These are phyloP conservation scores for Argopecten irradians DNA, from an alignment of 1,140 invertebrate genomes.

Conservation along the genomic window DNA sequence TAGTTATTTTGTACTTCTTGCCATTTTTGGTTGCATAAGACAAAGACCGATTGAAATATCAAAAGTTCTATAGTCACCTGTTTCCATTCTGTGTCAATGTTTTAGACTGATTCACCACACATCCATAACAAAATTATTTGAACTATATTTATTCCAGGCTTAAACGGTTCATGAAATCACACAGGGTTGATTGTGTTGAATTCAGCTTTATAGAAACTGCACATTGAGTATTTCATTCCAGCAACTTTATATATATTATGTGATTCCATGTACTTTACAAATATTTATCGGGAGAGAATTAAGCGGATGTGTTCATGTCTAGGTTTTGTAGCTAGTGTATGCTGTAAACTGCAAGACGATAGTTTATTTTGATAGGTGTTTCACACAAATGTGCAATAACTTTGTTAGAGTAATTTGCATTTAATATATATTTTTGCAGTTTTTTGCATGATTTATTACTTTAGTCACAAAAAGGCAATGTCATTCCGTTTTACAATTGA, in stretches of 20 bases:
- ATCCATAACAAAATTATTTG: too few species aligned
- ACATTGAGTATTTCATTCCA: background rate
- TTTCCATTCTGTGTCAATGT: background rate
- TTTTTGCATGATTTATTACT: background rate
- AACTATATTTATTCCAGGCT: too few species aligned
- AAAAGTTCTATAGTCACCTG: background rate
- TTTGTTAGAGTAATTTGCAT: background rate
- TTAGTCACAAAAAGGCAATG: constrained; percentile 20
- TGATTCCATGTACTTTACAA: too few species aligned
- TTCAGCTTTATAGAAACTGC: background rate
- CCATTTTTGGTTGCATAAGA: background rate
- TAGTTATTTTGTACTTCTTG: background rate
- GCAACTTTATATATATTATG: background rate
- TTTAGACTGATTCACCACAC: background rate
- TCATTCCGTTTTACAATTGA: background rate
- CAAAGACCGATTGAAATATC: background rate
- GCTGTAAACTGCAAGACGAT: background rate
- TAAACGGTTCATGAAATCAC: too few species aligned
- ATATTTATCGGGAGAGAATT: too few species aligned
- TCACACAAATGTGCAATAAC: constrained; percentile 22
- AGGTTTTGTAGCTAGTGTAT: background rate
- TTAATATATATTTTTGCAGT: constrained; percentile 5
- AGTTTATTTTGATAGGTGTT: background rate
- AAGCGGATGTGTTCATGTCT: background rate
- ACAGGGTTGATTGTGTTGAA: too few species aligned